phyloP scores from a whole-genome alignment of 2,797 vertebrate species.

The Takifugu ocellatus region DNA sequence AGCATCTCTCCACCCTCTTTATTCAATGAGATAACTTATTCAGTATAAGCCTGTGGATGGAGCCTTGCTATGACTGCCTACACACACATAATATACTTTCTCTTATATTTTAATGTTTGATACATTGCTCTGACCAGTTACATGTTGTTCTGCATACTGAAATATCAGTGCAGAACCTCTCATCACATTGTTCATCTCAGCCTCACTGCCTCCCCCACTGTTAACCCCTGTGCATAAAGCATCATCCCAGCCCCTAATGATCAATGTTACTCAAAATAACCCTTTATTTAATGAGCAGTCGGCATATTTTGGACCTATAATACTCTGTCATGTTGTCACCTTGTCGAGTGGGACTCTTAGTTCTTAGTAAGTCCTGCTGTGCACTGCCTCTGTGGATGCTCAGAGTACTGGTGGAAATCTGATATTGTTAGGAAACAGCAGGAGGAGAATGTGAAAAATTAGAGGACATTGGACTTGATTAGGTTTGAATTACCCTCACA shows the following conservation, averaged over 20 bases:
- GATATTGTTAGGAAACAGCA: slow-evolving; percentile 39
- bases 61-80: slow-evolving; percentile 4
- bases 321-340: slow-evolving; percentile 57
- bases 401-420: slow-evolving; percentile 29
- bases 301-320: slow-evolving; percentile 39
- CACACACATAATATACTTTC: slow-evolving; percentile 2
- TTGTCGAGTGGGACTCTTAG: slow-evolving; percentile 9
- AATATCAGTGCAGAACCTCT: slow-evolving; percentile 44
- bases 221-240: slow-evolving; percentile 40
- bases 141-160: slow-evolving; percentile 34
- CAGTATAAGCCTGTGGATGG: too few relatives aligned
- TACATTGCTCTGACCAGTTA: slow-evolving; percentile 1
- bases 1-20: neutral
- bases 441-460: slow-evolving; percentile 37
- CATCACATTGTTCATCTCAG: slow-evolving; percentile 48
- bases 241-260: slow-evolving; percentile 57
- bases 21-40: slow-evolving; percentile 11
- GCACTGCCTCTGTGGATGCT: slow-evolving; percentile 11
- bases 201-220: slow-evolving; percentile 32
- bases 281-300: slow-evolving; percentile 55
- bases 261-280: slow-evolving; percentile 62
- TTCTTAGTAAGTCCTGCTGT: slow-evolving; percentile 21
- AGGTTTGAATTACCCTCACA: slow-evolving; percentile 40
- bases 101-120: neutral
- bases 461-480: slow-evolving; percentile 45